These are phyloP conservation scores for Oryzias curvinotus DNA, from an alignment of 2,113 vertebrate species.

Conservation along the genomic window DNA sequence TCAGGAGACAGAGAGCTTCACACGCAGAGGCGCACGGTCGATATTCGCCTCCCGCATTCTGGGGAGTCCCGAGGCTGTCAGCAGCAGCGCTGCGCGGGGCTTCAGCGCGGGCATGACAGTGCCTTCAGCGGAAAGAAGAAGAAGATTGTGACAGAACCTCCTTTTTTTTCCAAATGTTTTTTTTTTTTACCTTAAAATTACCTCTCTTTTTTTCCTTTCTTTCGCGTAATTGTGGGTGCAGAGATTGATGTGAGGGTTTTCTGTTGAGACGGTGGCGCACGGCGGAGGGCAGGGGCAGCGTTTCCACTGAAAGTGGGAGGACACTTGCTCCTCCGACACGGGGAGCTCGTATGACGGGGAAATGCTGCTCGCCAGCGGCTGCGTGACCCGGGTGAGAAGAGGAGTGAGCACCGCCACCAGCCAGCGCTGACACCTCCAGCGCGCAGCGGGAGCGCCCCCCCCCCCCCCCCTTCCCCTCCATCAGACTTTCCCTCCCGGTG, in stretches of 20 bases:
- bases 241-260: constrained; percentile 58
- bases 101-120: constrained; percentile 47
- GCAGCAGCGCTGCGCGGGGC: constrained; percentile 39
- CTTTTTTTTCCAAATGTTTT: neutral
- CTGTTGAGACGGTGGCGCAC: constrained; percentile 54
- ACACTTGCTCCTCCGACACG: constrained; percentile 56
- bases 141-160: constrained; percentile 41
- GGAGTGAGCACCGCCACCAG: constrained; percentile 47
- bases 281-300: constrained; percentile 58
- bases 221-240: constrained; percentile 58
- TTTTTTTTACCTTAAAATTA: constrained; percentile 11
- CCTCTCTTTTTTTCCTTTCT: constrained; percentile 28
- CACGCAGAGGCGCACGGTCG: constrained; percentile 76
- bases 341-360: constrained; percentile 75
- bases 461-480: constrained; percentile 26
- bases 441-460: constrained; percentile 48
- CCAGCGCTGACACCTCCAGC: constrained; percentile 57
- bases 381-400: constrained; percentile 73
- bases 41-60: constrained; percentile 64
- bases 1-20: constrained; percentile 68
- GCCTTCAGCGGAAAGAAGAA: constrained; percentile 14
- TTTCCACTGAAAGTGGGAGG: constrained; percentile 63
- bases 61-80: constrained; percentile 67
- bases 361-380: constrained; percentile 82
- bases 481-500: constrained; percentile 65